Percentiles rank a stretch among this genome's conserved stretches.
These are phyloP conservation scores for Tauraco hartlaubi DNA, from an alignment of 2,797 vertebrate species.

Conservation along the genomic window DNA sequence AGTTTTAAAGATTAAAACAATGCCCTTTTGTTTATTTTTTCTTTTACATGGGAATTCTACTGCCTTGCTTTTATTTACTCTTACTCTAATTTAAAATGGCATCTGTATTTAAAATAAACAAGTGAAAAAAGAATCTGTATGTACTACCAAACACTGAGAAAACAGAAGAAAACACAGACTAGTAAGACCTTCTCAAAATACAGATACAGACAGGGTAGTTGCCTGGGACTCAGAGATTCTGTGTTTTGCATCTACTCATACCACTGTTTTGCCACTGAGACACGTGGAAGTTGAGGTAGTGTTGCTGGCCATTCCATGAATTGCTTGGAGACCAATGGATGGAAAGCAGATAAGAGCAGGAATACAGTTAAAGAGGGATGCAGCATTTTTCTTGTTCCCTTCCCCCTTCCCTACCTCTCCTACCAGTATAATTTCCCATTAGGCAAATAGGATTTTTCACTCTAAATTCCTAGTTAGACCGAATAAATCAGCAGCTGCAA, in stretches of 20 bases:
- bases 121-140: neutral
- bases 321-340: neutral
- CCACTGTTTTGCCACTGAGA: neutral
- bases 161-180: neutral
- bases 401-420: neutral
- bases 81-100: constrained; percentile 14
- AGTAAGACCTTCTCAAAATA: neutral
- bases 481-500: neutral
- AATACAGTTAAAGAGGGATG: neutral
- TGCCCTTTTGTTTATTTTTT: constrained; percentile 56
- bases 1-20: constrained; percentile 47
- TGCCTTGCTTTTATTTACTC: neutral
- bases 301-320: neutral
- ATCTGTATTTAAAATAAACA: neutral
- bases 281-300: neutral
- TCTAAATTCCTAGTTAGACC: neutral
- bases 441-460: neutral
- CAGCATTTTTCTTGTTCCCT: neutral
- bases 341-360: neutral
- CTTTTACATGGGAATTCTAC: constrained; percentile 63
- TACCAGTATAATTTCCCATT: neutral
- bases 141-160: neutral
- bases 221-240: neutral
- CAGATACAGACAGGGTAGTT: neutral
- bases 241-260: neutral